Conservation (phyloP, 2,113 vertebrate species). For the Ptychochromis oligacanthus region DNA sequence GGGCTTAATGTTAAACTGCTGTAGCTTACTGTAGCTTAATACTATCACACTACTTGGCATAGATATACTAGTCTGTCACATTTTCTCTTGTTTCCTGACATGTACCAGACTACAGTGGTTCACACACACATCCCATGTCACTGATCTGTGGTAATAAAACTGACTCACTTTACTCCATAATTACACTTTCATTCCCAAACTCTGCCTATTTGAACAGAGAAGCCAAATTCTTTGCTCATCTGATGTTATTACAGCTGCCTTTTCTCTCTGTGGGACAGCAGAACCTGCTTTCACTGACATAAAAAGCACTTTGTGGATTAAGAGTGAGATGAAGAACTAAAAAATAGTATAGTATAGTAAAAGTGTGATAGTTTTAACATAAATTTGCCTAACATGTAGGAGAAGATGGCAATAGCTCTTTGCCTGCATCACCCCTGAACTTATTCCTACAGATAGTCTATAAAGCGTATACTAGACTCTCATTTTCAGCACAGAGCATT, state of each 20-base stretch:
- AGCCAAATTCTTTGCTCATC: background rate
- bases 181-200: conserved; percentile 4
- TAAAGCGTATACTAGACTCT: background rate
- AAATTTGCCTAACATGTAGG: background rate
- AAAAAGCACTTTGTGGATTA: too few relatives aligned
- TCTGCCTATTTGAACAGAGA: conserved; percentile 3
- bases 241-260: background rate
- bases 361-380: background rate
- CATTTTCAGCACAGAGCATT: background rate
- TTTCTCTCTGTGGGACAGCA: background rate
- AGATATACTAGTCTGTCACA: background rate
- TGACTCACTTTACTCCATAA: background rate
- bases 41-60: background rate
- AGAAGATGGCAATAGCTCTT: background rate
- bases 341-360: too few relatives aligned
- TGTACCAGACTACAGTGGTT: background rate
- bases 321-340: too few relatives aligned
- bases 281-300: background rate
- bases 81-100: background rate
- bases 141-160: background rate
- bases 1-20: background rate
- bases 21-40: background rate
- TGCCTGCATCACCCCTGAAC: background rate
- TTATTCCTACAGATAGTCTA: background rate
- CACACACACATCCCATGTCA: background rate